These are phyloP conservation scores for Bombus confusus DNA, from an alignment of 1,140 invertebrate species.

Conservation along the genomic window DNA sequence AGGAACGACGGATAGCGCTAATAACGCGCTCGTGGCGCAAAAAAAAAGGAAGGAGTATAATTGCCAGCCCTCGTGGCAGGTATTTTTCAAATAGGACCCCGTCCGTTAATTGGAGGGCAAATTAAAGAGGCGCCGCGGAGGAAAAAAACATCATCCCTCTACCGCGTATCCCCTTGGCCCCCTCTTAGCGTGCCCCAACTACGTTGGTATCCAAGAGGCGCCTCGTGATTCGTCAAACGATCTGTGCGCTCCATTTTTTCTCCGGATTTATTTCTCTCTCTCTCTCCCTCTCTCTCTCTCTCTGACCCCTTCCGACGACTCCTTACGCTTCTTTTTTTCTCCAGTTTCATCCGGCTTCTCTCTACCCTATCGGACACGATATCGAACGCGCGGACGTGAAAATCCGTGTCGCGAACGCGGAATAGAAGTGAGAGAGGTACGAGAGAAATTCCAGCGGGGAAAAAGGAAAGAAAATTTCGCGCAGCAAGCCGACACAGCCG, in stretches of 20 bases:
- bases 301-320: background rate
- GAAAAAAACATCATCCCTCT: conserved; percentile 67
- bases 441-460: background rate
- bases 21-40: conserved; percentile 72
- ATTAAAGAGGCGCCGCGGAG: conserved; percentile 73
- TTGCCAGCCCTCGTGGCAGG: conserved; percentile 72
- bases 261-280: conserved; percentile 45
- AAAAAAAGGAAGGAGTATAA: conserved; percentile 72
- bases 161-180: conserved; percentile 34
- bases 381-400: background rate
- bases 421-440: background rate
- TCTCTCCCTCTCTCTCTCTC: background rate
- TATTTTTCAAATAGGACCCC: conserved; percentile 73
- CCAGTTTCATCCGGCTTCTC: background rate
- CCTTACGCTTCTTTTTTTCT: background rate
- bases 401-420: background rate
- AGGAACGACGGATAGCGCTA: conserved; percentile 72
- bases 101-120: conserved; percentile 74
- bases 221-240: conserved; percentile 68
- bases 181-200: conserved; percentile 53
- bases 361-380: no score
- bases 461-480: background rate
- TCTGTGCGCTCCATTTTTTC: conserved; percentile 58
- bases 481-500: background rate
- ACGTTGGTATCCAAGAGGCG: conserved; percentile 55